Conservation (phyloP, 2,113 vertebrate genomes). For the Festucalex cinctus region DNA sequence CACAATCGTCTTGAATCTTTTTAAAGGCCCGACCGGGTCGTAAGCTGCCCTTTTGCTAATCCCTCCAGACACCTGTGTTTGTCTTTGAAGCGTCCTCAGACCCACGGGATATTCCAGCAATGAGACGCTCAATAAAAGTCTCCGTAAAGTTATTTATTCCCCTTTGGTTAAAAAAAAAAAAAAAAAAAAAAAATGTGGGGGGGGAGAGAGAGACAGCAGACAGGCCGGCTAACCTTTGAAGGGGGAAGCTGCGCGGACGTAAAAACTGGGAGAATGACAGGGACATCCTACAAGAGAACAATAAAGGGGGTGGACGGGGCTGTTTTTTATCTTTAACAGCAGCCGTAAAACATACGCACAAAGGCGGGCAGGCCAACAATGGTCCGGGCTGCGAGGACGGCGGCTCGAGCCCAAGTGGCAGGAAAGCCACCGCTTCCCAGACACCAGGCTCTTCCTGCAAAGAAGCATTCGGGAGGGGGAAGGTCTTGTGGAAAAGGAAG, state of each 20-base stretch:
- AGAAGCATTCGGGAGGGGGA: slow-evolving; percentile 33
- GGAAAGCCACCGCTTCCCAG: slow-evolving; percentile 71
- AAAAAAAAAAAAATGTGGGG: slow-evolving; percentile 26
- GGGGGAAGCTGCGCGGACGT: slow-evolving; percentile 59
- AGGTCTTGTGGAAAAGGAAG: slow-evolving; percentile 34
- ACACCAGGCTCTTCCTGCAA: slow-evolving; percentile 68
- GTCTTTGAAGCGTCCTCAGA: slow-evolving; percentile 64
- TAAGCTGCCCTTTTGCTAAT: slow-evolving; percentile 52
- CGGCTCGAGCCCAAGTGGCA: slow-evolving; percentile 63
- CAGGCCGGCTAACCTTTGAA: slow-evolving; percentile 66
- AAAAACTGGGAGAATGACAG: slow-evolving; percentile 70
- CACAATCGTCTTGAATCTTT: slow-evolving; percentile 47
- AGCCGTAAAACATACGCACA: slow-evolving; percentile 73
- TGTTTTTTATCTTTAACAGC: slow-evolving; percentile 77
- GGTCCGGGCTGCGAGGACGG: slow-evolving; percentile 54
- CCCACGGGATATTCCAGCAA: slow-evolving; percentile 62
- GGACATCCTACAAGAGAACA: slow-evolving; percentile 73
- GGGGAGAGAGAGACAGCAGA: slow-evolving; percentile 36
- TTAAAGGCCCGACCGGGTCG: slow-evolving; percentile 54
- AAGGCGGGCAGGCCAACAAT: slow-evolving; percentile 69
- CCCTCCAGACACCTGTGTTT: slow-evolving; percentile 69
- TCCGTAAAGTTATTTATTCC: slow-evolving; percentile 71
- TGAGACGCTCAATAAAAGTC: slow-evolving; percentile 68
- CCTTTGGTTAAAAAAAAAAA: slow-evolving; percentile 44
- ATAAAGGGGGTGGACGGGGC: slow-evolving; percentile 70